Conservation (phyloP, 2,113 vertebrate genomes). For the Verasper variegatus region DNA sequence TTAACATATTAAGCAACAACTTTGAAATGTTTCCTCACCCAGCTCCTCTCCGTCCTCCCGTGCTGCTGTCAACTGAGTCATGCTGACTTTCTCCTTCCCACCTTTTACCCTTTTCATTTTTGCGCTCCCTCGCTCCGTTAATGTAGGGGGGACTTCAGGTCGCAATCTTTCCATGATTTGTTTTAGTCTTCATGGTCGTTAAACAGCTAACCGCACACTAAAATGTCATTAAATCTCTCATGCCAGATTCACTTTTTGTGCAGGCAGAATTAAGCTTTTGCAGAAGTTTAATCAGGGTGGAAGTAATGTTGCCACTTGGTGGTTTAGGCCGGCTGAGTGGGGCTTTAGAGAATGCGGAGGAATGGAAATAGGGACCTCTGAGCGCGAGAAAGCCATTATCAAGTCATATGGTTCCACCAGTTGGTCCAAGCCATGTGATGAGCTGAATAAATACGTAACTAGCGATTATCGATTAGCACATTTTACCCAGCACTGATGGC, state of each 20-base stretch:
- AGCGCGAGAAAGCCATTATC: slow-evolving; percentile 27
- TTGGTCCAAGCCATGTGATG: slow-evolving; percentile 10
- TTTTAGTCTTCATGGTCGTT: slow-evolving; percentile 32
- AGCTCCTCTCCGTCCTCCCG: neutral
- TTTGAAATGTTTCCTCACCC: neutral
- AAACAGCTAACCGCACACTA: slow-evolving; percentile 30
- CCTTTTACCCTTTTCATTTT: slow-evolving; percentile 7
- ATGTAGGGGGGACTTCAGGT: slow-evolving; percentile 27
- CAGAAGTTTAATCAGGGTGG: slow-evolving; percentile 8
- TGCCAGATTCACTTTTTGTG: slow-evolving; percentile 15
- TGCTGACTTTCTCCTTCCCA: neutral
- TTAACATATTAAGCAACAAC: slow-evolving; percentile 36
- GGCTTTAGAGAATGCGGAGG: slow-evolving; percentile 32
- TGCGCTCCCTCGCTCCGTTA: slow-evolving; percentile 24
- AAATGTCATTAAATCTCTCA: slow-evolving; percentile 30
- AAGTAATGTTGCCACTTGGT: slow-evolving; percentile 22
- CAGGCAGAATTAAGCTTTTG: slow-evolving; percentile 12
- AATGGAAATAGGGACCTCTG: slow-evolving; percentile 15
- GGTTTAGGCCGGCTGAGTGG: slow-evolving; percentile 6
- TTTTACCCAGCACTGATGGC: slow-evolving; percentile 10
- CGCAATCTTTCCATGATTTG: slow-evolving; percentile 16
- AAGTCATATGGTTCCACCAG: slow-evolving; percentile 7
- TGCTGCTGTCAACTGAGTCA: slow-evolving; percentile 2
- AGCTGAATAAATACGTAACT: slow-evolving; percentile 25
- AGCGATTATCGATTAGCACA: slow-evolving; percentile 35